Conservation (phyloP, 2,888 invertebrate genomes). For the Trachelus tabidus region DNA sequence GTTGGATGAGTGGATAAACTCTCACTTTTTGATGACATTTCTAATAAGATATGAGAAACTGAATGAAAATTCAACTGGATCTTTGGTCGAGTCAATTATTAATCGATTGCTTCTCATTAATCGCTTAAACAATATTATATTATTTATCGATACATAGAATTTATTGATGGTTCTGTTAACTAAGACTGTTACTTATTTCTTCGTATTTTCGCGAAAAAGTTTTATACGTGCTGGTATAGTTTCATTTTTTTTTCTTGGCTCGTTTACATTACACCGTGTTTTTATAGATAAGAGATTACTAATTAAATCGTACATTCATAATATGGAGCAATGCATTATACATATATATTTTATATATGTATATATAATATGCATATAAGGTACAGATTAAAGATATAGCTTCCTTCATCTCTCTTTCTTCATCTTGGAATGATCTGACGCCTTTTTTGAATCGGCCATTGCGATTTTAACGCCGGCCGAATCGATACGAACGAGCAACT, state of each 20-base stretch:
- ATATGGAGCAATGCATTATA: slow-evolving; percentile 6
- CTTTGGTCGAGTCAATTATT: not conserved
- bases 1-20: not conserved
- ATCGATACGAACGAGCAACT: slow-evolving; percentile 1
- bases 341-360: not conserved
- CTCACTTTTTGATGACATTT: not conserved
- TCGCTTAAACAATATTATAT: slow-evolving; percentile 59
- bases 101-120: not conserved
- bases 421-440: slow-evolving; percentile 8
- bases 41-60: not conserved
- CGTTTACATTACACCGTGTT: not conserved
- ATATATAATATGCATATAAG: slow-evolving; percentile 3
- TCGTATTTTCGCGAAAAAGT: slow-evolving; percentile 14
- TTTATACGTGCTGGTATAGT: slow-evolving; percentile 16
- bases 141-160: slow-evolving; percentile 61
- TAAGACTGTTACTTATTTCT: slow-evolving; percentile 40
- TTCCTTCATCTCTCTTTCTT: not conserved
- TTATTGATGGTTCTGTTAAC: slow-evolving; percentile 50
- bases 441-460: slow-evolving; percentile 11
- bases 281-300: not conserved
- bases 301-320: slow-evolving; percentile 3
- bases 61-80: not conserved
- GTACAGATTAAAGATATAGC: slow-evolving; percentile 4
- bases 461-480: not conserved
- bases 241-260: not conserved